Percentiles rank a stretch among this genome's conserved stretches.
Evolutionary conservation across 2,113 vertebrate genomes (phyloP).

Genomic region (Charina bottae): DNA sequence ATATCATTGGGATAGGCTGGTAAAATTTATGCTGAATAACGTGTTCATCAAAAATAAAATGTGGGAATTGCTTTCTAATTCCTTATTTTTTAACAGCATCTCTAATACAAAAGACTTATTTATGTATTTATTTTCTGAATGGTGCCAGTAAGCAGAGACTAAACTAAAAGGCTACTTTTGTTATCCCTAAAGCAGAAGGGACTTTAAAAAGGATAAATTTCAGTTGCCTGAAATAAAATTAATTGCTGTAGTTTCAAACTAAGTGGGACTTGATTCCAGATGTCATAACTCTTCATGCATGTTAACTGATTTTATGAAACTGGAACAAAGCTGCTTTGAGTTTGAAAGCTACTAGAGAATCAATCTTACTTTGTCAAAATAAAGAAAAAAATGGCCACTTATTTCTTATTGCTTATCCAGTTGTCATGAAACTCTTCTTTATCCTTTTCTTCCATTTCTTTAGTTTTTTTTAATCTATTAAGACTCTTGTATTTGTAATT

Average conservation of each 20-base stretch:
- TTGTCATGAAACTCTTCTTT: conserved; percentile 27
- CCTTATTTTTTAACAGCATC: conserved; percentile 47
- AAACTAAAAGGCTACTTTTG: conserved; percentile 51
- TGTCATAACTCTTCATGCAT: conserved; percentile 54
- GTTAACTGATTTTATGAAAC: conserved; percentile 50
- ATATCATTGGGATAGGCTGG: not conserved
- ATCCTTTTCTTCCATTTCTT: conserved; percentile 40
- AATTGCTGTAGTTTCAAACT: conserved; percentile 47
- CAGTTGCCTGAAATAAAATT: conserved; percentile 68
- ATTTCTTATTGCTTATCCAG: conserved; percentile 14
- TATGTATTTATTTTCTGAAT: conserved; percentile 3
- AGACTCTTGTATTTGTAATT: not conserved
- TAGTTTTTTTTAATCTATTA: not conserved
- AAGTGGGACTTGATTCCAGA: conserved; percentile 62
- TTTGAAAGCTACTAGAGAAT: conserved; percentile 37
- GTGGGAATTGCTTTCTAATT: not conserved
- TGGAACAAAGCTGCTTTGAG: conserved; percentile 55
- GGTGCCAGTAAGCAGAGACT: conserved; percentile 52
- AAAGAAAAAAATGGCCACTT: conserved; percentile 29
- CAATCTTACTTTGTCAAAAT: conserved; percentile 55
- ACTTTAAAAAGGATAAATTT: conserved; percentile 58
- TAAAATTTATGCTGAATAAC: not conserved
- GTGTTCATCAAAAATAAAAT: conserved; percentile 26
- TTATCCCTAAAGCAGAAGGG: conserved; percentile 50
- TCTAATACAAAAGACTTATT: not conserved